These are phyloP conservation scores for Fulica atra DNA, from an alignment of 2,113 vertebrate species.

Conservation along the genomic window DNA sequence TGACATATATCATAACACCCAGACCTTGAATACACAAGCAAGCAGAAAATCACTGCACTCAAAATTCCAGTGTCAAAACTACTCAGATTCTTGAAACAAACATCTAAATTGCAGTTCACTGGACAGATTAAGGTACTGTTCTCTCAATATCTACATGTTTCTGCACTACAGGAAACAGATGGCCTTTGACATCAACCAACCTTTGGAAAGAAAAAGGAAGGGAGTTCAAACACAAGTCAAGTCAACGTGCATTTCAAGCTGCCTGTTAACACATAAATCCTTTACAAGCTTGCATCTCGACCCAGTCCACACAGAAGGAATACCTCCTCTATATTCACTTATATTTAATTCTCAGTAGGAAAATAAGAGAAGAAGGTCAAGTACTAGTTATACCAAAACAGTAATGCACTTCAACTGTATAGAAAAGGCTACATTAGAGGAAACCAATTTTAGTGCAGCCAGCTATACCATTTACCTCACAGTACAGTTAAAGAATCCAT, in stretches of 20 bases:
- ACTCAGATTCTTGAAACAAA: neutral
- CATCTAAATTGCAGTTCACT: conserved; percentile 2
- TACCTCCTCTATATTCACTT: neutral
- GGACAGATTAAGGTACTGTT: conserved; percentile 23
- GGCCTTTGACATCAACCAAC: conserved; percentile 28
- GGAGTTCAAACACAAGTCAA: conserved; percentile 4
- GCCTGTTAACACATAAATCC: conserved; percentile 25
- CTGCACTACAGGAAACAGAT: conserved; percentile 59
- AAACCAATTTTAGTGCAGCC: neutral
- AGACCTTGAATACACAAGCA: neutral
- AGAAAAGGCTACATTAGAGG: neutral
- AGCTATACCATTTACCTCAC: neutral
- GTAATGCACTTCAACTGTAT: neutral
- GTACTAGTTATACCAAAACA: neutral
- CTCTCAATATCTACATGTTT: neutral
- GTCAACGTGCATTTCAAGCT: neutral
- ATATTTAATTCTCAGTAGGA: neutral
- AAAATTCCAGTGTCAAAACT: neutral
- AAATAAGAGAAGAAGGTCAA: neutral
- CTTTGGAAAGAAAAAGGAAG: conserved; percentile 32
- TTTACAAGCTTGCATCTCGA: neutral
- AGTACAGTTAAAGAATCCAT: neutral
- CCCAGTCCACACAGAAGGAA: neutral
- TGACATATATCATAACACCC: neutral
- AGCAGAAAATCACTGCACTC: neutral